Conservation (phyloP, 2,797 vertebrate genomes). For the Amphiprion clarkii region DNA sequence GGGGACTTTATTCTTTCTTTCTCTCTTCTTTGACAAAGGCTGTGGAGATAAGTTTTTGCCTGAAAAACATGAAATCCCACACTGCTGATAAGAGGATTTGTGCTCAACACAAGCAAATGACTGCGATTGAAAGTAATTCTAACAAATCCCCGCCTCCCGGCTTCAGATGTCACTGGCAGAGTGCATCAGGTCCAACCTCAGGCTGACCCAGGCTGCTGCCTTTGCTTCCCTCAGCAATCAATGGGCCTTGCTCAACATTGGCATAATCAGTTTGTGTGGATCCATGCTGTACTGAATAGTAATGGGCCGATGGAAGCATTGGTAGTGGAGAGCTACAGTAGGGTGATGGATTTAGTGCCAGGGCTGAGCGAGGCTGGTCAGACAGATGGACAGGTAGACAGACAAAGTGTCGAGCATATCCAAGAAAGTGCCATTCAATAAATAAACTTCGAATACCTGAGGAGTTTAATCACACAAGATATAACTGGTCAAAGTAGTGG, state of each 20-base stretch:
- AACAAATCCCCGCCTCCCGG: neutral
- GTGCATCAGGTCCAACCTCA: conserved; percentile 36
- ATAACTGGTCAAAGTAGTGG: neutral
- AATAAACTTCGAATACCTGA: too few relatives aligned
- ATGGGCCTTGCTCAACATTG: conserved; percentile 46
- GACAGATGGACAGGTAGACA: conserved; percentile 39
- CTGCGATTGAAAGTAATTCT: conserved; percentile 1
- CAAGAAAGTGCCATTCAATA: conserved; percentile 2
- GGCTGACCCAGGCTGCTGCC: conserved; percentile 26
- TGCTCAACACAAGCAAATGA: conserved; percentile 10
- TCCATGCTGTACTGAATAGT: conserved; percentile 60
- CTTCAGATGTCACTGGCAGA: conserved; percentile 12
- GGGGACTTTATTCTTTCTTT: neutral
- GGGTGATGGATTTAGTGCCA: conserved; percentile 55
- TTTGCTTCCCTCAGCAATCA: conserved; percentile 63
- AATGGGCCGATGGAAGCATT: conserved; percentile 39
- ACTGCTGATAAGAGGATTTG: conserved; percentile 1
- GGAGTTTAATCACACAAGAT: neutral
- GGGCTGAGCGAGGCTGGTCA: conserved; percentile 9
- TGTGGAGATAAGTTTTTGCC: neutral
- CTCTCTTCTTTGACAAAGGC: neutral
- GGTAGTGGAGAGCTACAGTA: conserved; percentile 31
- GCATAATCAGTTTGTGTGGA: conserved; percentile 59
- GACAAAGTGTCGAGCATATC: conserved; percentile 14
- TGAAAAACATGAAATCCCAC: neutral